Conservation (phyloP, 2,888 invertebrate species). For the Resseliella maxima region DNA sequence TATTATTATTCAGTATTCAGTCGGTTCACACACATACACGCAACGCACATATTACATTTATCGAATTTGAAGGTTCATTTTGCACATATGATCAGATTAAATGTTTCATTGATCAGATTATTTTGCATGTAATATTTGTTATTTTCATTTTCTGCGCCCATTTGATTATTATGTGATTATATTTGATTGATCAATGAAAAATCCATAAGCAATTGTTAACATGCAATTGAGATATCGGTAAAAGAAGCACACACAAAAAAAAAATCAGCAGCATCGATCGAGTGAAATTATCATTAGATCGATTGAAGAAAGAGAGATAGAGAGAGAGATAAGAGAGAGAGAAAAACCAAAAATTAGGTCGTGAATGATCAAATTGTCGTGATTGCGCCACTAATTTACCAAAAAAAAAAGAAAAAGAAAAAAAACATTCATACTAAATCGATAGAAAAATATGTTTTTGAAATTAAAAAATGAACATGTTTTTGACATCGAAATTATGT, state of each 20-base stretch:
- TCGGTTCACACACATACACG: not conserved
- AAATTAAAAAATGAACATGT: not conserved
- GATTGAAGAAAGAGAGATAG: too few relatives aligned
- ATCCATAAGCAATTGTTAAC: not conserved
- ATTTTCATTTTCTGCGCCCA: not conserved
- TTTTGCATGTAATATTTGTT: not conserved
- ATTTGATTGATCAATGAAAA: constrained; percentile 32
- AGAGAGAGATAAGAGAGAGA: not conserved
- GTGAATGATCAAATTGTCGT: not conserved
- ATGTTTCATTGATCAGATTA: not conserved
- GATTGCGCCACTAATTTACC: not conserved
- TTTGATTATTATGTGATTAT: not conserved
- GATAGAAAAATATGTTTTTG: not conserved
- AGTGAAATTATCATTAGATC: constrained; percentile 12
- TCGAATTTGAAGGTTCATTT: constrained; percentile 15
- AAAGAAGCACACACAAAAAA: not conserved
- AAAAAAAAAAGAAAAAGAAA: too few relatives aligned
- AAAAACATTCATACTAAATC: not conserved
- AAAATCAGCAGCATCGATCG: too few relatives aligned
- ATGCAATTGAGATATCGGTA: not conserved
- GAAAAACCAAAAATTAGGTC: not conserved
- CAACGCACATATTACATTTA: not conserved
- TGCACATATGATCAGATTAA: not conserved
- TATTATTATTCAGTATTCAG: too few relatives aligned
- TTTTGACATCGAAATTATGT: too few relatives aligned